phyloP scores from a whole-genome alignment of 2,797 vertebrate species.

The Heterohyrax brucei region DNA sequence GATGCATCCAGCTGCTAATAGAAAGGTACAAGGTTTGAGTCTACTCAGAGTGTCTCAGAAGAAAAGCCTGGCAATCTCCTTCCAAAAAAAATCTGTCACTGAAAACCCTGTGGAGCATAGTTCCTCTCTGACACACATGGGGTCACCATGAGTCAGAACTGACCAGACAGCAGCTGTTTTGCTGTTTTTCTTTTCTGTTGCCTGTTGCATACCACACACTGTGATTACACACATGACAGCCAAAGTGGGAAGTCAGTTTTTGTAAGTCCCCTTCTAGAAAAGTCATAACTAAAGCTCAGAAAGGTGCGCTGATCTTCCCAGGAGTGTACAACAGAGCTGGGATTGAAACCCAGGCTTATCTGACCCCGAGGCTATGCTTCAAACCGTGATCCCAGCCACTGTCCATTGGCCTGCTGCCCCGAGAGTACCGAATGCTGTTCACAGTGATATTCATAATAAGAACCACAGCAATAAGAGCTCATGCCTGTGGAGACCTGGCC shows the following conservation, averaged over 20 bases:
- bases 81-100: not conserved
- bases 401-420: fast-evolving
- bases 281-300: not conserved
- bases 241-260: not conserved
- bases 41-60: not conserved
- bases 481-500: not conserved
- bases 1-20: not conserved
- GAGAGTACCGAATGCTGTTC: fast-evolving
- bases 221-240: not conserved
- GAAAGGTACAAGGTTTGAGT: not conserved
- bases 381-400: fast-evolving
- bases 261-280: not conserved
- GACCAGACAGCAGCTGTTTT: no score
- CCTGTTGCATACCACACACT: not conserved
- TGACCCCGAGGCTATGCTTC: no score
- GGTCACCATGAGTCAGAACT: no score
- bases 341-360: no score
- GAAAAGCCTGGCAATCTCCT: not conserved
- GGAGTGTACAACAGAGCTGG: no score
- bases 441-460: fast-evolving
- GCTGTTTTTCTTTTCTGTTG: no score
- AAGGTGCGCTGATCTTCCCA: not conserved
- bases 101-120: not conserved
- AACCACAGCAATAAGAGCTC: fast-evolving
- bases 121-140: not conserved